Evolutionary conservation across 2,113 vertebrate genomes (phyloP).

Genomic region (Poecile atricapillus): DNA sequence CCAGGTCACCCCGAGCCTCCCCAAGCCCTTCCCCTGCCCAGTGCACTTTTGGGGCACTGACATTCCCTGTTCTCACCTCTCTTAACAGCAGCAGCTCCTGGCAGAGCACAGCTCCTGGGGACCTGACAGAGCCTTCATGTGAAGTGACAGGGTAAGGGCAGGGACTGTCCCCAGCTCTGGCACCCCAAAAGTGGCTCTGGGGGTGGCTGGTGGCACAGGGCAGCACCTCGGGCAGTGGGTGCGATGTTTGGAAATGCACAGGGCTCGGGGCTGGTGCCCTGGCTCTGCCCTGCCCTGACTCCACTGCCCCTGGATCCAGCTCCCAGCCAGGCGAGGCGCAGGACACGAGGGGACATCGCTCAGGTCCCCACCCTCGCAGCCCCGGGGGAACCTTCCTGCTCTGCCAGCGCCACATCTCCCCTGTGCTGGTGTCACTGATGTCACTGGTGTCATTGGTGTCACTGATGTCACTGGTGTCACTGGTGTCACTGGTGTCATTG

Average conservation of each 20-base stretch:
- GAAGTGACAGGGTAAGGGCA: not conserved
- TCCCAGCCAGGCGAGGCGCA: not conserved
- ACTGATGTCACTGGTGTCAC: not conserved
- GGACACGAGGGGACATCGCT: not conserved
- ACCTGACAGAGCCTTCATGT: not conserved
- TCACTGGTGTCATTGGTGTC: no score
- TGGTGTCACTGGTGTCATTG: not conserved
- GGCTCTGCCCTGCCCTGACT: not conserved
- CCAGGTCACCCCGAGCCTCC: no score
- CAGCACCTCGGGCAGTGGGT: not conserved
- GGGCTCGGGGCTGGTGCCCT: not conserved
- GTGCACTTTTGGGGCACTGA: not conserved
- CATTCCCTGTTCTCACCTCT: not conserved
- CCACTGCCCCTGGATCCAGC: not conserved
- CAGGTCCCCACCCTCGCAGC: not conserved
- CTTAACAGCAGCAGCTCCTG: not conserved
- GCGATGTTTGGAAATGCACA: not conserved
- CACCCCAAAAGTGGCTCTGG: not conserved
- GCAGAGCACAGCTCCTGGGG: not conserved
- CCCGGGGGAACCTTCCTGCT: fast-evolving
- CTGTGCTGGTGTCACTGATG: not conserved
- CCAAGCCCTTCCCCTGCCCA: not conserved
- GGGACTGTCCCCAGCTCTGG: not conserved
- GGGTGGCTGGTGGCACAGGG: not conserved
- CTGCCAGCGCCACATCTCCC: not conserved